Evolutionary conservation across 2,888 invertebrate species (phyloP).

Genomic region (Rhimphoctona megacephalus): DNA sequence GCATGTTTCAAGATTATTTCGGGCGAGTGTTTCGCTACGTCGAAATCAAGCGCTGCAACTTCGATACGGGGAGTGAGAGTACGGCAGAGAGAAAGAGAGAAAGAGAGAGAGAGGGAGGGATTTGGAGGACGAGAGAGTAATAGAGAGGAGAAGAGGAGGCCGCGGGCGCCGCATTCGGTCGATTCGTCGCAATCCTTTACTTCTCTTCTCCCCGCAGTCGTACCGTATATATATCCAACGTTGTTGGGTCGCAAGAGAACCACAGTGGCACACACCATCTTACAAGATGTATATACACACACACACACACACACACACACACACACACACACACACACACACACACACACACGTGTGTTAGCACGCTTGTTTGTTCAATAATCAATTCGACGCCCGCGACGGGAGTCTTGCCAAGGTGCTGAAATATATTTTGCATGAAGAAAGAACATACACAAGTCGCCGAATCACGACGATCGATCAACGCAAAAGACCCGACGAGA

Average conservation of each 20-base stretch:
- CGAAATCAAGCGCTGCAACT: slow-evolving; percentile 64
- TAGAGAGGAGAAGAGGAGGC: slow-evolving; percentile 34
- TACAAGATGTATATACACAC: slow-evolving; percentile 33
- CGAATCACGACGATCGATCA: slow-evolving; percentile 47
- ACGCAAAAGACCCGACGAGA: slow-evolving; percentile 31
- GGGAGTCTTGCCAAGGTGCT: slow-evolving; percentile 75
- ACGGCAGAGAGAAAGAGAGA: slow-evolving; percentile 10
- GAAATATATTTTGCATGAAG: slow-evolving; percentile 77
- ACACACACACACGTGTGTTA: slow-evolving; percentile 35
- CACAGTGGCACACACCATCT: slow-evolving; percentile 45
- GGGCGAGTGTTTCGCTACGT: slow-evolving; percentile 62
- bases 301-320: slow-evolving; percentile 16
- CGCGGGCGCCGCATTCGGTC: slow-evolving; percentile 60
- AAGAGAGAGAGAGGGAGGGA: slow-evolving; percentile 9
- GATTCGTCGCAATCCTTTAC: slow-evolving; percentile 62
- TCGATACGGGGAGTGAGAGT: slow-evolving; percentile 51
- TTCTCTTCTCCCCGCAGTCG: slow-evolving; percentile 44
- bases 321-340: slow-evolving; percentile 22
- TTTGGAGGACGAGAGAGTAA: slow-evolving; percentile 24
- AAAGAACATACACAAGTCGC: slow-evolving; percentile 27
- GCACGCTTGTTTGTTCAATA: slow-evolving; percentile 80
- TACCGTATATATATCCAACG: slow-evolving; percentile 53
- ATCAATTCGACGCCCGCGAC: slow-evolving; percentile 77
- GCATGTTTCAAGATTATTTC: slow-evolving; percentile 64
- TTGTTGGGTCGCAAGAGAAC: slow-evolving; percentile 51